These are phyloP conservation scores for Pseudomyrmex dendroicus DNA, from an alignment of 1,140 invertebrate species.

Conservation along the genomic window DNA sequence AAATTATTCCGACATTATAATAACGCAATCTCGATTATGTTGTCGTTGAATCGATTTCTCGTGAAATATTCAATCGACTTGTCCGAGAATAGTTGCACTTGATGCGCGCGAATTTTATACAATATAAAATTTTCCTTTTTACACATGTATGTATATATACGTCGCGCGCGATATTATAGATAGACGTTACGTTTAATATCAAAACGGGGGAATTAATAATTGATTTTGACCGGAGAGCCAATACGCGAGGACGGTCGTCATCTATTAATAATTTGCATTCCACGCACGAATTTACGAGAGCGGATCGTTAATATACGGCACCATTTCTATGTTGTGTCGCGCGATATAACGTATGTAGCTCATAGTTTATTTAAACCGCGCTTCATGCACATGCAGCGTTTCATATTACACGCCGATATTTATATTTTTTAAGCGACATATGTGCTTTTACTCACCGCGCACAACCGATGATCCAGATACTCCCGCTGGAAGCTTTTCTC, in stretches of 20 bases:
- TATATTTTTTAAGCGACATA: neutral
- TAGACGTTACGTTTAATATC: constrained; percentile 11
- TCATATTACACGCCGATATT: neutral
- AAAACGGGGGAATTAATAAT: constrained; percentile 35
- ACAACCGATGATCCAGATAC: neutral
- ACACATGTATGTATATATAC: neutral
- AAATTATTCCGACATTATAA: neutral
- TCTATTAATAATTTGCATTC: constrained; percentile 26
- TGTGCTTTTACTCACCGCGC: constrained; percentile 37
- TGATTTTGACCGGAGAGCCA: constrained; percentile 32
- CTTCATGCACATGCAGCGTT: no score
- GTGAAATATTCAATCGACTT: no score
- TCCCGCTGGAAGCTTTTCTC: neutral
- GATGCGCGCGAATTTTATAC: no score
- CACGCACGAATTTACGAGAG: constrained; percentile 14
- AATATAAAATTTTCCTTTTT: neutral
- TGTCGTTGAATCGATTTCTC: no score
- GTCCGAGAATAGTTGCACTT: neutral
- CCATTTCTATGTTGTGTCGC: constrained; percentile 3
- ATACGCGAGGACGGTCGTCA: neutral
- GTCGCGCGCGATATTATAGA: neutral
- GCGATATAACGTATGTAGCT: neutral
- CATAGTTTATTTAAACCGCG: constrained; percentile 27
- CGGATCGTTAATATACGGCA: constrained; percentile 27
- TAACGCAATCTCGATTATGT: neutral